phyloP scores from a whole-genome alignment of 2,113 vertebrate species.

The Falcunculus frontatus region DNA sequence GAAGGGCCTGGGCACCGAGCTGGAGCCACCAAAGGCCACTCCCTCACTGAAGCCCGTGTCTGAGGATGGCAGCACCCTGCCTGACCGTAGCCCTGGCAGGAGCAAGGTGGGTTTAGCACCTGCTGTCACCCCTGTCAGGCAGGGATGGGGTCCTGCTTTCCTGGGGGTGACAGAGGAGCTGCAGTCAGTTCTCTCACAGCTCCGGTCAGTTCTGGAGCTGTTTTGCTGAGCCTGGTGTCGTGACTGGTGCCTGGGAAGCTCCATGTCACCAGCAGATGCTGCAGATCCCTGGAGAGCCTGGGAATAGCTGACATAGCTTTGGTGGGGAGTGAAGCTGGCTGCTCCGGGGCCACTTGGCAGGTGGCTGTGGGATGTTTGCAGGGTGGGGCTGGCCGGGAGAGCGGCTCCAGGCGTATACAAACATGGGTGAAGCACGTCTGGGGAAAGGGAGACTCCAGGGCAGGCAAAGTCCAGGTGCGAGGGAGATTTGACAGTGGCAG shows the following conservation, averaged over 20 bases:
- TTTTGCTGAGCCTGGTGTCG: accelerated
- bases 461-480: conserved; percentile 13
- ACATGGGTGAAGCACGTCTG: neutral
- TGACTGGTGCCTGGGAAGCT: neutral
- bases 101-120: conserved; percentile 66
- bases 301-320: neutral
- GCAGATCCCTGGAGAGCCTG: neutral
- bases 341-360: accelerated
- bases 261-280: neutral
- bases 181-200: neutral
- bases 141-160: accelerated
- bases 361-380: neutral
- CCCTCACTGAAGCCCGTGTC: conserved; percentile 60
- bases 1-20: conserved; percentile 43
- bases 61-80: conserved; percentile 54
- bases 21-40: neutral
- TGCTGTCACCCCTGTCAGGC: accelerated
- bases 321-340: neutral
- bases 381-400: neutral
- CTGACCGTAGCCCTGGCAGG: conserved; percentile 31
- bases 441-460: neutral
- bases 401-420: neutral
- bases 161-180: neutral
- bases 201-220: accelerated
- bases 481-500: neutral